Percentiles rank a stretch among this genome's conserved stretches.
Conservation (phyloP, 2,888 invertebrate genomes). For the Tinea trinotella region DNA sequence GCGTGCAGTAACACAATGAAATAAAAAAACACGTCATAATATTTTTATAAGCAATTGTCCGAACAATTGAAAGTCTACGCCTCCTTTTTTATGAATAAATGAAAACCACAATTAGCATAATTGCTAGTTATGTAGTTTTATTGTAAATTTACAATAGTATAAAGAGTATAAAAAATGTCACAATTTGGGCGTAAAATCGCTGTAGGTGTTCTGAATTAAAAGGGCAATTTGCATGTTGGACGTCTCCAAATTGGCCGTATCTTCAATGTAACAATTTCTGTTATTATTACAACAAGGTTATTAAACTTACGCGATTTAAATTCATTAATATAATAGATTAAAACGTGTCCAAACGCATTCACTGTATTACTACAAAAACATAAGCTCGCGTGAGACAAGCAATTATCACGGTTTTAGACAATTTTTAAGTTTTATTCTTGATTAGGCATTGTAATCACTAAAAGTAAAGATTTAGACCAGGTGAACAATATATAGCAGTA, state of each 20-base stretch:
- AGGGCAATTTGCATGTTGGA: slow-evolving; percentile 4
- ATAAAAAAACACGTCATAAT: slow-evolving; percentile 54
- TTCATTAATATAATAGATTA: no score
- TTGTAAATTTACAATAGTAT: not conserved
- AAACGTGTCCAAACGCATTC: no score
- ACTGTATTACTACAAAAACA: no score
- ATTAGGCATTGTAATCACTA: no score
- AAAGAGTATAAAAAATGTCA: not conserved
- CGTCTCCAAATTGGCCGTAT: not conserved
- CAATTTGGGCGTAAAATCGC: not conserved
- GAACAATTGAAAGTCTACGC: slow-evolving; percentile 34
- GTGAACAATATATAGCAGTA: no score
- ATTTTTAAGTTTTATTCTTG: no score
- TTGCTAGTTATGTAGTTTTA: slow-evolving; percentile 34
- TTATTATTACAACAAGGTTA: no score
- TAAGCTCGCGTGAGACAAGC: no score
- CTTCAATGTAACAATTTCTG: no score
- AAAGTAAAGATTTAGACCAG: no score
- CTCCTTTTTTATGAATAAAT: slow-evolving; percentile 50
- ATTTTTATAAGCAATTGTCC: slow-evolving; percentile 67
- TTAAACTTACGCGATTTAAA: no score
- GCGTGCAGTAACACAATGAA: not conserved
- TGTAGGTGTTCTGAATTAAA: not conserved
- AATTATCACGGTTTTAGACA: no score
- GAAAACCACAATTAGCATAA: slow-evolving; percentile 73